These are phyloP conservation scores for Athetis lepigone DNA, from an alignment of 2,888 invertebrate genomes.

Conservation along the genomic window DNA sequence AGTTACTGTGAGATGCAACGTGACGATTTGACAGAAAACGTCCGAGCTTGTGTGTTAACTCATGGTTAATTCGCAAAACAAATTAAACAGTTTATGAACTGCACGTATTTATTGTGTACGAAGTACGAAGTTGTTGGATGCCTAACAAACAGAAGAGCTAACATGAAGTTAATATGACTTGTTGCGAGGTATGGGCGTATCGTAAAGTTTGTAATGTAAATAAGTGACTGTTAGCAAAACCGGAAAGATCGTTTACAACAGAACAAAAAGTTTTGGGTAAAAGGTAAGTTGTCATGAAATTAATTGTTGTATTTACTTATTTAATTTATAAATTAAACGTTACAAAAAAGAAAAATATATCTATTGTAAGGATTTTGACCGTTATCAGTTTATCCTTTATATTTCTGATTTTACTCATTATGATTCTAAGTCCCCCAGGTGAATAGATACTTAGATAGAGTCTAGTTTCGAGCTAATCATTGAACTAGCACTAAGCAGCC, in stretches of 20 bases:
- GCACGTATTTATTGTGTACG: conserved; percentile 34
- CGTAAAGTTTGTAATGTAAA: conserved; percentile 17
- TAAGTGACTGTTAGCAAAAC: background rate
- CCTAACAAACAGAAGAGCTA: conserved; percentile 20
- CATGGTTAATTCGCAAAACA: conserved; percentile 41
- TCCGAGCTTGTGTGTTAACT: conserved; percentile 20
- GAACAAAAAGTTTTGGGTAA: conserved; percentile 9
- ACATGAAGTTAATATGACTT: conserved; percentile 39
- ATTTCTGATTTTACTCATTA: too few relatives aligned
- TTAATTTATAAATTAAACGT: background rate
- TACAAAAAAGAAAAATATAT: background rate
- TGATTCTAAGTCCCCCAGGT: too few relatives aligned
- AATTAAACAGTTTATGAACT: conserved; percentile 40
- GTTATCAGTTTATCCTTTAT: too few relatives aligned
- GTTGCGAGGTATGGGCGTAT: conserved; percentile 10
- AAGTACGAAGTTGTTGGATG: conserved; percentile 18
- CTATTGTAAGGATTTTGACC: too few relatives aligned
- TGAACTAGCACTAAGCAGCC: background rate
- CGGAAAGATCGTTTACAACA: background rate
- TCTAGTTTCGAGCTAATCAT: conserved; percentile 5
- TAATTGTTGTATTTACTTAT: background rate
- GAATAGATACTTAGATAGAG: background rate
- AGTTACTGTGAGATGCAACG: conserved; percentile 69
- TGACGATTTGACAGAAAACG: conserved; percentile 51
- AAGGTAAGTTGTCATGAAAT: background rate